Percentiles rank a stretch among this genome's conserved stretches.
phyloP scores from a whole-genome alignment of 1,140 invertebrate species.

The Drosophila seguyi region DNA sequence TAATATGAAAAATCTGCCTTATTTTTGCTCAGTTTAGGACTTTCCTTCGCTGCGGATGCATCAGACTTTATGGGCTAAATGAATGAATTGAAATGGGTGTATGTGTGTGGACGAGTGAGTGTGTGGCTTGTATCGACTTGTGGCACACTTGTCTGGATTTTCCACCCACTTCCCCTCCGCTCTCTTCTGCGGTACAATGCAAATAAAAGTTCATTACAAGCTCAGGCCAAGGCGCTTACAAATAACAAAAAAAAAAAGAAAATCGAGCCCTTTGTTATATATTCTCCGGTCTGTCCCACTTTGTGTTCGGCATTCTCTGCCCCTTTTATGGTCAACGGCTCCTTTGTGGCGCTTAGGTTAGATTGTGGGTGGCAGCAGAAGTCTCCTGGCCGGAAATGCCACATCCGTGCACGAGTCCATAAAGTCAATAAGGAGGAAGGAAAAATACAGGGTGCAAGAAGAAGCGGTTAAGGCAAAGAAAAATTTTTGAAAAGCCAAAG shows the following conservation, averaged over 20 bases:
- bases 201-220: constrained; percentile 83
- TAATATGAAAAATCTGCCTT: no score
- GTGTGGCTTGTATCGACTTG: constrained; percentile 76
- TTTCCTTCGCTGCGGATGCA: constrained; percentile 58
- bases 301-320: constrained; percentile 22
- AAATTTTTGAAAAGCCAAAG: constrained; percentile 71
- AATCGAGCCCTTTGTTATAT: constrained; percentile 54
- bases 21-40: constrained; percentile 19
- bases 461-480: constrained; percentile 16
- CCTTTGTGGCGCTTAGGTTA: no score
- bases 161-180: neutral
- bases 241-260: constrained; percentile 54
- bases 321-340: no score
- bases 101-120: constrained; percentile 25
- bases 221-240: constrained; percentile 70
- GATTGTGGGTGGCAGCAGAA: constrained; percentile 46
- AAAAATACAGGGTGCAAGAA: constrained; percentile 40
- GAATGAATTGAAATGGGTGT: constrained; percentile 82
- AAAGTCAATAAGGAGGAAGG: constrained; percentile 30
- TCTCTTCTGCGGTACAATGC: constrained; percentile 54
- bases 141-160: constrained; percentile 57
- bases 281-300: constrained; percentile 38
- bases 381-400: constrained; percentile 67
- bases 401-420: constrained; percentile 68
- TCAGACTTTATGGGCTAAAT: constrained; percentile 69